Conservation (phyloP, 2,888 invertebrate genomes). For the Melanotus villosus region DNA sequence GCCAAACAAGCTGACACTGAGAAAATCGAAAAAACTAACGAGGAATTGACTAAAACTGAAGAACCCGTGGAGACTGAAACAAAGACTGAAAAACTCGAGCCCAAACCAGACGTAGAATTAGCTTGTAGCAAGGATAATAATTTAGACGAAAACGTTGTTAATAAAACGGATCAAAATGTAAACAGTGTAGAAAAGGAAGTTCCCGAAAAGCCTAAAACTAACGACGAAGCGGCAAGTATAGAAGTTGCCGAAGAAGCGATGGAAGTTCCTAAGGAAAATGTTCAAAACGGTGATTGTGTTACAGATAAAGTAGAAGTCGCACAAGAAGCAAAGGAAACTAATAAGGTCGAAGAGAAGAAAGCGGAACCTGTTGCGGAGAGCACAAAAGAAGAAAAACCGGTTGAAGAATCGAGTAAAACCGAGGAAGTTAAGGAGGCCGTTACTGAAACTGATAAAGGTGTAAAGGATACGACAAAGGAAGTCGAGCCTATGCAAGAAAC, state of each 20-base stretch:
- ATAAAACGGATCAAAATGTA: too few species aligned
- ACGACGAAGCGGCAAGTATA: constrained; percentile 30
- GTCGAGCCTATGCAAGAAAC: too few species aligned
- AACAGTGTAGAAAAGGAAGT: neutral
- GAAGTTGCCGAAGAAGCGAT: constrained; percentile 33
- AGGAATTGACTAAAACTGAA: neutral
- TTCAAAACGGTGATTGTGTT: constrained; percentile 42
- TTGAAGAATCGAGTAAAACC: constrained; percentile 32
- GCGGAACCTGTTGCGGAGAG: neutral
- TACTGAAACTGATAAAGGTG: too few species aligned
- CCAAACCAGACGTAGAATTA: constrained; percentile 11
- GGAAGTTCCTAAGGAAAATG: constrained; percentile 24
- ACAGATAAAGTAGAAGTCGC: constrained; percentile 56
- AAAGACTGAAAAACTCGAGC: constrained; percentile 7
- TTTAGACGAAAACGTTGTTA: neutral
- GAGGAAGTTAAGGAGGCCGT: constrained; percentile 35
- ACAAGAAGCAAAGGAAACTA: constrained; percentile 56
- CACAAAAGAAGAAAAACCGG: neutral
- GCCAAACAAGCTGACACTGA: neutral
- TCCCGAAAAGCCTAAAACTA: constrained; percentile 21
- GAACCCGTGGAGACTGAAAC: constrained; percentile 1
- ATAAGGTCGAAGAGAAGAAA: constrained; percentile 55
- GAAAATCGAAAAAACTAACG: neutral
- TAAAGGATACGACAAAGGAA: too few species aligned
- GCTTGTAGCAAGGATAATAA: neutral